A percentile compares a stretch with the other conserved stretches of the same genome.
Evolutionary conservation across 1,140 invertebrate genomes (phyloP).

Genomic region (Lerema accius): DNA sequence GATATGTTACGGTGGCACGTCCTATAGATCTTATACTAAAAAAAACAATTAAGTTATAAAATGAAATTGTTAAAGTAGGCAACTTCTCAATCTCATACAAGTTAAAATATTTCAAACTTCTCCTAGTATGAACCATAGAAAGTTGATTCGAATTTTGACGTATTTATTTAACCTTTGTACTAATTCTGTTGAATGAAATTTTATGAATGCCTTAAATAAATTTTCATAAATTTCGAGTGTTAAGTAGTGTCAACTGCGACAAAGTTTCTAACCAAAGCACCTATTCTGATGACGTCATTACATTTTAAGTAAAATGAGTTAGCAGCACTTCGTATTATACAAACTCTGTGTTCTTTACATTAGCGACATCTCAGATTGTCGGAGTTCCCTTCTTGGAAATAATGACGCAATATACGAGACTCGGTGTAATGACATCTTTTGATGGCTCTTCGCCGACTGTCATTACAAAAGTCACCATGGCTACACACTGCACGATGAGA

Average conservation of each 20-base stretch:
- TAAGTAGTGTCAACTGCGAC: not conserved
- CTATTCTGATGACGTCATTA: conserved; percentile 12
- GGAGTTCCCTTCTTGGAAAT: conserved; percentile 61
- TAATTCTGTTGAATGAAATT: too few species aligned
- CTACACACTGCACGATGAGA: conserved; percentile 63
- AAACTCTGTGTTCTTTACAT: conserved; percentile 72
- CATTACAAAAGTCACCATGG: conserved; percentile 74
- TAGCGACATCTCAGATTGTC: conserved; percentile 75
- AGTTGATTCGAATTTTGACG: too few species aligned
- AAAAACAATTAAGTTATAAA: too few species aligned
- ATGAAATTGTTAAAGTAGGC: too few species aligned
- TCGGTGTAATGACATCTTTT: conserved; percentile 70
- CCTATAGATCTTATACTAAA: too few species aligned
- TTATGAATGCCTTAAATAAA: not conserved
- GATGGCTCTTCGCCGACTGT: conserved; percentile 54
- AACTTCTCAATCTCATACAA: too few species aligned
- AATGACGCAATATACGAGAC: conserved; percentile 73
- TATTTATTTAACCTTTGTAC: not conserved
- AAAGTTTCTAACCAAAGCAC: not conserved
- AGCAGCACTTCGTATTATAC: conserved; percentile 50
- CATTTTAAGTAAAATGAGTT: conserved; percentile 32
- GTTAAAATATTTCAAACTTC: too few species aligned
- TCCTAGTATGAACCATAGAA: too few species aligned
- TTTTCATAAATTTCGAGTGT: not conserved
- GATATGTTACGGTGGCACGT: too few species aligned